Conservation (phyloP, 1,140 invertebrate genomes). For the Lucilia sericata region DNA sequence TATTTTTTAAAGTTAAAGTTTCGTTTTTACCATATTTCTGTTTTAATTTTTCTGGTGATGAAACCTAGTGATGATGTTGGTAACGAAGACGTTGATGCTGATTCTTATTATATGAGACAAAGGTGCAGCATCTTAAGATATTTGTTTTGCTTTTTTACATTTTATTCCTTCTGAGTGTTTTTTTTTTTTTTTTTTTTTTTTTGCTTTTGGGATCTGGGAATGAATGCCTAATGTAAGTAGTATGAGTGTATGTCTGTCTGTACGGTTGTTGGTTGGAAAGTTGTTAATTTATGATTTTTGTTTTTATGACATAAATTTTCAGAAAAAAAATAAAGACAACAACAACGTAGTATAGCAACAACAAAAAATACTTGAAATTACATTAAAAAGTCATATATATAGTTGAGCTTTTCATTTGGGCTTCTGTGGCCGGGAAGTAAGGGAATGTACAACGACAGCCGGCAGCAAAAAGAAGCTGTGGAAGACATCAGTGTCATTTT, state of each 20-base stretch:
- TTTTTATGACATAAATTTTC: conserved; percentile 13
- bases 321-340: background rate
- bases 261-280: conserved; percentile 1
- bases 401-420: background rate
- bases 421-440: background rate
- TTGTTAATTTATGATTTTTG: conserved; percentile 29
- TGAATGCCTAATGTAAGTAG: background rate
- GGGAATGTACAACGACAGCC: background rate
- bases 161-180: background rate
- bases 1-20: background rate
- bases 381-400: conserved; percentile 13
- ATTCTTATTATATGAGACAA: background rate
- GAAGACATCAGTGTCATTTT: conserved; percentile 16
- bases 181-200: background rate
- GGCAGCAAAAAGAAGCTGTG: background rate
- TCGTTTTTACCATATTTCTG: background rate
- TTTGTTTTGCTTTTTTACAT: background rate
- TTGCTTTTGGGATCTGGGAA: background rate
- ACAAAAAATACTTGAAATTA: conserved; percentile 14
- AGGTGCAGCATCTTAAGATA: background rate
- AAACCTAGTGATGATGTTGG: background rate
- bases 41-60: background rate
- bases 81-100: background rate
- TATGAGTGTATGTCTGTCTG: background rate
- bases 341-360: background rate